Base-by-base conservation (phyloP, 2,888 invertebrate genomes). In the Ennomos quercinarius region DNA sequence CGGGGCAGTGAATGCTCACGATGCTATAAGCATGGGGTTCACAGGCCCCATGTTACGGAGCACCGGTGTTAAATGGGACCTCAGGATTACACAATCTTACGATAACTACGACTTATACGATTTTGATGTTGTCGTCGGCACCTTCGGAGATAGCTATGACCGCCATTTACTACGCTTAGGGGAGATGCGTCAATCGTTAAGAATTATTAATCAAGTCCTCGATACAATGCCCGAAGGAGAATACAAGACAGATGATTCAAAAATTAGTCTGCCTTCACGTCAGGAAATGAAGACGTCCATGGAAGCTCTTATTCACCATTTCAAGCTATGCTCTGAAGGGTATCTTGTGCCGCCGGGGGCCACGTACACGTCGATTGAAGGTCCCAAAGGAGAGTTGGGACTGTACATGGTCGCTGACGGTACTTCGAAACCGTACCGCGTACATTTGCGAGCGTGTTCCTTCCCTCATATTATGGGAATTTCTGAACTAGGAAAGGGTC, bases 221-320 rank as follows among this genome's bases (percentile, higher is more conserved):
- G 95, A 98, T 80, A 93, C 96, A 70, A 97, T 98, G 95, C 98
- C 98, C 0, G 81, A 87, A 17, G 97, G 97, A 0, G 96, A 97
- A 81, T 89, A 96, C 40, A 95, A 94, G 82, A 93, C 95, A 0
- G 98, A 98, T 76, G 97, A 98, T 84, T 93, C 95, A 48, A 98
- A 98, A 88, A 87, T 97, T 38, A 84, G 91, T 10, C 94, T 97
- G 5, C 98, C 98, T 1, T 93, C 87, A 39, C 93, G 97, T 65
- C 87, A 85, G 2, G 96, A 97, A 87, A 98, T 98, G 98, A 98
- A 98, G 91, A 95, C 94, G 5, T 94, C 94, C 8, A 98, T 98
- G 98, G 98, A 98, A 83, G 94, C 96, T 0, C 86, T 98, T 44
- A 98, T 98, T 74, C 97, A 98, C 83, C 98, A 98, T 80, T 98